Evolutionary conservation across 2,888 invertebrate species (phyloP), one percentile per base, ranked within the genome.

Genomic region (Hylaea fasciaria): DNA sequence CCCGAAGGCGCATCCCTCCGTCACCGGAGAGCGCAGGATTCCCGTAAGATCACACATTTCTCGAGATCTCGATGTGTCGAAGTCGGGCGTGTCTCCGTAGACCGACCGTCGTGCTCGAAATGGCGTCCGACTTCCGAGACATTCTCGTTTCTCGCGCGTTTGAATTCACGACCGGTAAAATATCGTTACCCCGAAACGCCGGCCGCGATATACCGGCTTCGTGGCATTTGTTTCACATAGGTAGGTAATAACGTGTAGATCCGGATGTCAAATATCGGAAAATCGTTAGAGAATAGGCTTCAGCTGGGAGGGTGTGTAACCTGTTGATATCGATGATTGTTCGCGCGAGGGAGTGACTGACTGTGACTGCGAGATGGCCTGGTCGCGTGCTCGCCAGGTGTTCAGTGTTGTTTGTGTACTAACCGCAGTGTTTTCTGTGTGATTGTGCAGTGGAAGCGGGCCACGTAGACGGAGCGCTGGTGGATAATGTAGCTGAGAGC

Each of bases 401-500:
- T 73, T 70, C 51, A 49, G 40, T 40, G 40, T 40, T 40, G 59
- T 57, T n/a, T 55, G 50, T 64, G 55, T 69, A 16, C 35, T 61
- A 69, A 56, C 71, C 70, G 69, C 72, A 71, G 68, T 74, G 69
- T 79, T 78, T 76, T 79, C 71, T 78, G 75, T 71, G 69, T 68
- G 75, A 81, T 68, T 82, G 83, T 80, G 73, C 85, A 90, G 91
- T 90, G 84, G 91, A 87, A 72, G 82, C 85, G 71, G 82, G 87
- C 89, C 89, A 91, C 85, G 86, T 89, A 71, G 91, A 90, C 87
- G 91, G 88, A 73, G 85, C 83, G 72, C 80, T 94, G 83, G 93
- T 94, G 89, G 95, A 95, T 92, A 95, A 95, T 94, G 95, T 95
- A 94, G 95, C 93, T 80, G 95, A 95, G 86, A 95, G 94, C 77